Evolutionary conservation across 2,113 vertebrate species (phyloP).

Genomic region (Rousettus leschenaultii): DNA sequence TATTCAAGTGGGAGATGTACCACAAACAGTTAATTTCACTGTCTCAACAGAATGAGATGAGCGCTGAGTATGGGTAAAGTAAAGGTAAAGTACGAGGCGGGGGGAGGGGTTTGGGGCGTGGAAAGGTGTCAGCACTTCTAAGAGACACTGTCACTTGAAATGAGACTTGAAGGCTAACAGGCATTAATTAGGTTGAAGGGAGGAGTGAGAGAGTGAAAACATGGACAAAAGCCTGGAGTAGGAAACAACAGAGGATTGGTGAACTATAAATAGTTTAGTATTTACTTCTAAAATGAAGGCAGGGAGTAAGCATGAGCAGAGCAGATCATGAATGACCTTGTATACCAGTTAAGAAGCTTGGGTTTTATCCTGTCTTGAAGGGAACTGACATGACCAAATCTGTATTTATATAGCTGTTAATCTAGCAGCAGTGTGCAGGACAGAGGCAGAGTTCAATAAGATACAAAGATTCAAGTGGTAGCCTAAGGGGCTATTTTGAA

Average conservation of each 20-base stretch:
- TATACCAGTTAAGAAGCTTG: not conserved
- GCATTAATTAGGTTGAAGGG: not conserved
- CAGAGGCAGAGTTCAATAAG: not conserved
- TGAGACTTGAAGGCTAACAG: not conserved
- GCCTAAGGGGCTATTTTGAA: not conserved
- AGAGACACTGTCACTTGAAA: not conserved
- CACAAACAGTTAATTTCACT: not conserved
- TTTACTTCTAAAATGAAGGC: slow-evolving; percentile 36
- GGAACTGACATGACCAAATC: not conserved
- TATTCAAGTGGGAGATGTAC: not conserved
- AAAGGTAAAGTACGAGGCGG: too few relatives aligned
- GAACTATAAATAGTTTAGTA: not conserved
- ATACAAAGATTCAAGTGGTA: not conserved
- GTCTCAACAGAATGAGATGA: not conserved
- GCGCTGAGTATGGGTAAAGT: not conserved
- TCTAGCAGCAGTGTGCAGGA: not conserved
- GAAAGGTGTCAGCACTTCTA: not conserved
- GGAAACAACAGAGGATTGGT: not conserved
- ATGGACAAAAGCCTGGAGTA: not conserved
- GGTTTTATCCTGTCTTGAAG: not conserved
- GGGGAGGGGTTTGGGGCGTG: too few relatives aligned
- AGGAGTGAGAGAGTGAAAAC: not conserved
- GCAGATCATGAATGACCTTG: not conserved
- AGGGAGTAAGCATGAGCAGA: not conserved
- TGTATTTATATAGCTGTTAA: not conserved